A percentile compares a stretch with the other conserved stretches of the same genome.
phyloP scores from a whole-genome alignment of 2,888 invertebrate species.

The Clistopyga incitator region DNA sequence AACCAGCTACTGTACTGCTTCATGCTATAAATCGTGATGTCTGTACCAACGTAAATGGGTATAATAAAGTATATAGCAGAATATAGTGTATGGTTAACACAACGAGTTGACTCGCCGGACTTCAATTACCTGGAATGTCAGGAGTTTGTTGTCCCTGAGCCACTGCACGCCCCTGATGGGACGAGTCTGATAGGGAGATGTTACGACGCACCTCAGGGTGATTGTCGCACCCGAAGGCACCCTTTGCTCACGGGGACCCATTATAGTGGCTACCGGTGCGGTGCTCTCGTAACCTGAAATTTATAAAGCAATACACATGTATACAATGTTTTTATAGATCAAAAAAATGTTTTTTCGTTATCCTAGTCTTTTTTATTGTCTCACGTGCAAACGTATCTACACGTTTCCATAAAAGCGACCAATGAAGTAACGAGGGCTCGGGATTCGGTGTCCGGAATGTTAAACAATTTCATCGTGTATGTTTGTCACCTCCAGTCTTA shows the following conservation, averaged over 20 bases:
- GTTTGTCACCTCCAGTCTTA: conserved; percentile 26
- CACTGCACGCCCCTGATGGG: conserved; percentile 85
- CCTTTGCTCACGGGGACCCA: conserved; percentile 86
- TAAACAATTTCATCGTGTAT: conserved; percentile 44
- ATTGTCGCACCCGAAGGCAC: conserved; percentile 86
- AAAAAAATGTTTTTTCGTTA: not conserved
- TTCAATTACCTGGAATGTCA: conserved; percentile 85
- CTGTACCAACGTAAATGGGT: not conserved
- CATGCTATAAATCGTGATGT: conserved; percentile 9
- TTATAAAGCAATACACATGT: conserved; percentile 67
- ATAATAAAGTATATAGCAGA: not conserved
- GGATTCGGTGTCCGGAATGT: conserved; percentile 18
- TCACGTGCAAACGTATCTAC: not conserved
- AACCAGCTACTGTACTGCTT: not conserved
- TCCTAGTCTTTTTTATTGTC: not conserved
- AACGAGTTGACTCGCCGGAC: conserved; percentile 57
- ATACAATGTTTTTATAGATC: not conserved
- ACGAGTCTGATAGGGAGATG: conserved; percentile 82
- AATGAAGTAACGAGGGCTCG: not conserved
- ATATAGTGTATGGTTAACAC: conserved; percentile 38
- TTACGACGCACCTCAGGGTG: conserved; percentile 86
- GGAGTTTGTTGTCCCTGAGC: conserved; percentile 86
- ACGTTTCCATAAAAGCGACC: too few species aligned
- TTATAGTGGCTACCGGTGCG: conserved; percentile 85
- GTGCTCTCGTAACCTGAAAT: conserved; percentile 83